Percentiles rank a stretch among this genome's conserved stretches.
phyloP scores from a whole-genome alignment of 2,113 vertebrate species.

The Prionailurus bengalensis region DNA sequence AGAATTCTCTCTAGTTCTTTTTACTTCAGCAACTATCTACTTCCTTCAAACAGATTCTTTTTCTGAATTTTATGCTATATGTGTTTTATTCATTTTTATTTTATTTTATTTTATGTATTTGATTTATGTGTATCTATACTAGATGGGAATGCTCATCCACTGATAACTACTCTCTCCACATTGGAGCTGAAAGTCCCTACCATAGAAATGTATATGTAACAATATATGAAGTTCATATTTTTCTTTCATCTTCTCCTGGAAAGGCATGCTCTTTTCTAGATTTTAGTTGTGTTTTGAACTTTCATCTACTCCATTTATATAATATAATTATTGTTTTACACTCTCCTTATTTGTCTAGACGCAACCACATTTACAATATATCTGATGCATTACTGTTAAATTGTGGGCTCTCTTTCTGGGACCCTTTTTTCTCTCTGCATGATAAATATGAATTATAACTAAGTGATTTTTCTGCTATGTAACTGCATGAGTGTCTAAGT shows the following conservation, averaged over 20 bases:
- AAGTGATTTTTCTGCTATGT: neutral
- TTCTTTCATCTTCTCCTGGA: neutral
- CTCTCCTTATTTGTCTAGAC: neutral
- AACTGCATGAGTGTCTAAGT: neutral
- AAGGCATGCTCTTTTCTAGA: neutral
- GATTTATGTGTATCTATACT: neutral
- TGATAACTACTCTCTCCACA: neutral
- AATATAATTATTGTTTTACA: neutral
- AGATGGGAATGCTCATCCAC: neutral
- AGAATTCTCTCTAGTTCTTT: conserved; percentile 22
- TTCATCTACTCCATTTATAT: neutral
- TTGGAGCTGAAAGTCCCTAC: neutral
- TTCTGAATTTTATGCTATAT: neutral
- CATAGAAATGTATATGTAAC: neutral
- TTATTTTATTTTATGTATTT: neutral
- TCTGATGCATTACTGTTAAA: neutral
- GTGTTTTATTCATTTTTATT: neutral
- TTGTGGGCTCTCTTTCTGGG: neutral
- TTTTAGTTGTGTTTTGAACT: neutral
- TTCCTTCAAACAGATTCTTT: neutral
- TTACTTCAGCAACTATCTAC: neutral
- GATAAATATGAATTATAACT: neutral
- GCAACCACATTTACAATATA: neutral
- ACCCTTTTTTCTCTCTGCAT: neutral
- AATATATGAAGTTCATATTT: neutral